Evolutionary conservation across 2,888 invertebrate genomes (phyloP).

Genomic region (Trichogramma evanescens): DNA sequence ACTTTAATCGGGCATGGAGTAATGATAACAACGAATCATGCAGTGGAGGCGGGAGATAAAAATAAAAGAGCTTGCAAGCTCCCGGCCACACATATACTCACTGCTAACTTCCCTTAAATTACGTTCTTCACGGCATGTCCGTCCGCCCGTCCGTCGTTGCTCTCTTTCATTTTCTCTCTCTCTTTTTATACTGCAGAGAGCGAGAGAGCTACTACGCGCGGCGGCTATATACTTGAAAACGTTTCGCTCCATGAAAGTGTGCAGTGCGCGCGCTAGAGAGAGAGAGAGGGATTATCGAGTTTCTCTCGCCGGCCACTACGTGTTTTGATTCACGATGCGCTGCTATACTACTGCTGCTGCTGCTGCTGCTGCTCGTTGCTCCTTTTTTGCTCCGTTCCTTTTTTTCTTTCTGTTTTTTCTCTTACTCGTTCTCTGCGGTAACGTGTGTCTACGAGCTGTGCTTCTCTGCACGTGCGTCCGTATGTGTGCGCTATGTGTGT

Average conservation of each 20-base stretch:
- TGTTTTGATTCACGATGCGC: slow-evolving; percentile 23
- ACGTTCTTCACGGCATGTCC: slow-evolving; percentile 10
- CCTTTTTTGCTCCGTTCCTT: background rate
- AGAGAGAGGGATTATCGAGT: slow-evolving; percentile 21
- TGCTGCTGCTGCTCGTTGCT: background rate
- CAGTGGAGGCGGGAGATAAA: background rate
- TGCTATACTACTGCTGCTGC: background rate
- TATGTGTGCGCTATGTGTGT: background rate
- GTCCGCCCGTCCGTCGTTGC: background rate
- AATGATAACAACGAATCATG: too few species aligned
- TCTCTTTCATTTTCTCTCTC: slow-evolving; percentile 10
- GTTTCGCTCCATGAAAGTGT: slow-evolving; percentile 18
- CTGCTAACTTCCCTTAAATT: slow-evolving; percentile 13
- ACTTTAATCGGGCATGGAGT: too few species aligned
- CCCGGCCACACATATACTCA: background rate
- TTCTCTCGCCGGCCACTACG: slow-evolving; percentile 21
- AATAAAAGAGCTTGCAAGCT: background rate
- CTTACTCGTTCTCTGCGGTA: background rate
- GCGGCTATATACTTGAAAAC: slow-evolving; percentile 6
- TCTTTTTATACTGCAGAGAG: background rate
- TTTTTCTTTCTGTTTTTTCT: slow-evolving; percentile 8
- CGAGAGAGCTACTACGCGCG: background rate
- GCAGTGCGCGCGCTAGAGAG: slow-evolving; percentile 8
- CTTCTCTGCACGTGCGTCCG: background rate
- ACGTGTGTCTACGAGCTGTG: slow-evolving; percentile 2